Evolutionary conservation across 1,140 invertebrate genomes (phyloP), one percentile per base, ranked within the genome.

Genomic region (Brachionus calyciflorus): DNA sequence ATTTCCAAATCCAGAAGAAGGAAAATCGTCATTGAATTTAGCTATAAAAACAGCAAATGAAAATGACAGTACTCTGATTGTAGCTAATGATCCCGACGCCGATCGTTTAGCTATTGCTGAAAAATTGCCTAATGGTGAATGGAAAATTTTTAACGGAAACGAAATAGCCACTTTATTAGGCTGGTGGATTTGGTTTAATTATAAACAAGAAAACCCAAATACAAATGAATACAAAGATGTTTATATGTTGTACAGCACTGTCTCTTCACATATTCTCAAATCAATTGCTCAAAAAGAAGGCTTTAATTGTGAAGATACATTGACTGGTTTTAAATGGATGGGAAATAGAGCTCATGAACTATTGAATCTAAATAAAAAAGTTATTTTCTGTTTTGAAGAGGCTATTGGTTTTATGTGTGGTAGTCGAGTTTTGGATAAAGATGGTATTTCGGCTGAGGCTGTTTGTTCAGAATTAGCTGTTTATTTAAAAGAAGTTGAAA

Each of bases 291-390:
- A 89, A 48, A 87, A 86, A 17, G 91, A 96, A 84, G 94, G 93
- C 21, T 92, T 78, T 33, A 24, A 46, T 57, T 77, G 79, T 55
- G 80, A 91, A 84, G 94, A 99, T 86, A 99, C 96, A 0, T 86
- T 99, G 53, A 99, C 97, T n/a, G 89, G 97, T 0, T 99, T 99
- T 82, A 99, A 99, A 82, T 99, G 96, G 95, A 98, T 99, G 92
- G 96, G 93, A 81, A 99, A 98, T 82, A 89, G 88, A 84, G 87
- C 91, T 0, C 83, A 90, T 37, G 88, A 95, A n/a, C 82, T 96
- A 26, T 84, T 89, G 44, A 85, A 84, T 48, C 83, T 26, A 33
- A 53, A 88, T 3, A 91, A 93, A 81, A 84, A 84, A 0, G 91
- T 98, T 0, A 82, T 99, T 46, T 95, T 98, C 86, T 94, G 94